Conservation (phyloP, 2,888 invertebrate species). For the Spialia ferax region DNA sequence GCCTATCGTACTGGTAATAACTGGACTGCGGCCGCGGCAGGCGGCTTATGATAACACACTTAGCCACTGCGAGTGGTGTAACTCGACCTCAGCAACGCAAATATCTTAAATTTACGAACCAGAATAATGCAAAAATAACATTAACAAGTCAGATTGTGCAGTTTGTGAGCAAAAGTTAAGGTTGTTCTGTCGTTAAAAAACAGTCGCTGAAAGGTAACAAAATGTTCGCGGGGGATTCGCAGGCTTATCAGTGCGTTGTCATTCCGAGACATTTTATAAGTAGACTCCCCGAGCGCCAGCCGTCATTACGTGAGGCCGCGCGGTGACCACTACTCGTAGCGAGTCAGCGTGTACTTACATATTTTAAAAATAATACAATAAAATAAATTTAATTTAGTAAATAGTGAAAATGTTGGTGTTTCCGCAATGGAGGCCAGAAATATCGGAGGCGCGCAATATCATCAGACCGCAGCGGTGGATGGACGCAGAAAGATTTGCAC, state of each 20-base stretch:
- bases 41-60: slow-evolving; percentile 80
- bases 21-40: slow-evolving; percentile 82
- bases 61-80: slow-evolving; percentile 42
- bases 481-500: slow-evolving; percentile 77
- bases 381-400: too few relatives aligned
- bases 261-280: slow-evolving; percentile 81
- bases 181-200: slow-evolving; percentile 31
- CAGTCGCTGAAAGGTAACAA: slow-evolving; percentile 45
- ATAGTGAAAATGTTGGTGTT: slow-evolving; percentile 75
- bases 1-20: slow-evolving; percentile 85
- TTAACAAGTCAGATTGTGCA: neutral
- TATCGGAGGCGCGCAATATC: slow-evolving; percentile 58
- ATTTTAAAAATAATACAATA: slow-evolving; percentile 18
- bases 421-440: slow-evolving; percentile 76
- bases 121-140: slow-evolving; percentile 9
- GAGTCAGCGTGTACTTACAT: slow-evolving; percentile 12
- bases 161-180: too few relatives aligned
- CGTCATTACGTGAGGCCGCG: slow-evolving; percentile 74
- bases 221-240: slow-evolving; percentile 79
- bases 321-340: slow-evolving; percentile 58
- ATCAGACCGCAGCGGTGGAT: slow-evolving; percentile 72
- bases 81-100: slow-evolving; percentile 42
- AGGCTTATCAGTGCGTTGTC: slow-evolving; percentile 78
- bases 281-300: slow-evolving; percentile 64
- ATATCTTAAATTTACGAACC: slow-evolving; percentile 14